Evolutionary conservation across 1,140 invertebrate genomes (phyloP).

Genomic region (Euura saliciscinereae): DNA sequence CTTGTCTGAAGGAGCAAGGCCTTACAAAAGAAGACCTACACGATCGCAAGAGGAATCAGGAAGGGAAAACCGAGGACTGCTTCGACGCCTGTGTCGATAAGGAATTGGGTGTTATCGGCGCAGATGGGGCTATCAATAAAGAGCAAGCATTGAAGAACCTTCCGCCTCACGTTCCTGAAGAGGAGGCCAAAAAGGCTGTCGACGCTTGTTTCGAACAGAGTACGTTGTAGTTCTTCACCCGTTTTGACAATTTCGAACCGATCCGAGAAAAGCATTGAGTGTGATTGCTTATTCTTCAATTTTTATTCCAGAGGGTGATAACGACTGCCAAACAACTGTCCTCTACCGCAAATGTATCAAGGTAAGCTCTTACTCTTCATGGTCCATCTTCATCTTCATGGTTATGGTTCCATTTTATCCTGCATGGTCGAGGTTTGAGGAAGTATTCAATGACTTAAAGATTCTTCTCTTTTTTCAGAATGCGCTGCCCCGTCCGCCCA

Average conservation of each 20-base stretch:
- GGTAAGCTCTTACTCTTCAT: too few species aligned
- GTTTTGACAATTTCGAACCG: neutral
- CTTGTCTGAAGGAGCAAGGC: neutral
- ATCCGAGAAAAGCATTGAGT: neutral
- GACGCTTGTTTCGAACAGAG: neutral
- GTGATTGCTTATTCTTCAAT: neutral
- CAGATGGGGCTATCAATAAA: neutral
- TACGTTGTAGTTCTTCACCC: neutral
- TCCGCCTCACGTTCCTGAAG: neutral
- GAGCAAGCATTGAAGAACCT: neutral
- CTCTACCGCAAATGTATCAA: neutral
- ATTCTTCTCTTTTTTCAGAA: neutral
- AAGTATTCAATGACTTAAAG: too few species aligned
- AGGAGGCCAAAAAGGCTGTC: neutral
- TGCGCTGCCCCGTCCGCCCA: neutral
- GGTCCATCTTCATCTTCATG: too few species aligned
- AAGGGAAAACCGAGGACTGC: neutral
- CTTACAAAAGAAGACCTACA: neutral
- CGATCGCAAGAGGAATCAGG: neutral
- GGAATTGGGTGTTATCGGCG: neutral
- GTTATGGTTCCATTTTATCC: too few species aligned
- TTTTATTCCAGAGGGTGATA: neutral
- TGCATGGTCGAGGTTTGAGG: too few species aligned
- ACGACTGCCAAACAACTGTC: constrained; percentile 3
- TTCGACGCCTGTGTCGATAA: neutral